Percentiles rank a stretch among this genome's conserved stretches.
Evolutionary conservation across 2,797 vertebrate species (phyloP).

Genomic region (Vespertilio murinus): DNA sequence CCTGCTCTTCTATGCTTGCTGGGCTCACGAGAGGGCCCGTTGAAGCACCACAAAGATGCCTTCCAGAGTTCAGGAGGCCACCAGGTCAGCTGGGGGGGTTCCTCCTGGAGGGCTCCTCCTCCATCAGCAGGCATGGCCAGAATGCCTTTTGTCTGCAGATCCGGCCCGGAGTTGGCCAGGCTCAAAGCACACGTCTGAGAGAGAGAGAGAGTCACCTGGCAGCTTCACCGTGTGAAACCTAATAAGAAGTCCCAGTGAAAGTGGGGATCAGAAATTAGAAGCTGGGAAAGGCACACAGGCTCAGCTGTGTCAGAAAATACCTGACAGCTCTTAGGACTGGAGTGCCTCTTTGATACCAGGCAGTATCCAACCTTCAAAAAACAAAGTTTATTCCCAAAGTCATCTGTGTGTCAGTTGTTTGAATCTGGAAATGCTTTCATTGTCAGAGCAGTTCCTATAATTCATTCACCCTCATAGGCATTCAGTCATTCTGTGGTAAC

Average conservation of each 20-base stretch:
- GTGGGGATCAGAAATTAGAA: not conserved
- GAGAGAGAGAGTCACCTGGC: not conserved
- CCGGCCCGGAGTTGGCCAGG: not conserved
- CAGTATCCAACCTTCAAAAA: not conserved
- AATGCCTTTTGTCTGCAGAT: not conserved
- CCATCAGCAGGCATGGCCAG: not conserved
- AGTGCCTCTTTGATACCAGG: not conserved
- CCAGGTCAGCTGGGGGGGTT: not conserved
- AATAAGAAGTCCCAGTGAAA: not conserved
- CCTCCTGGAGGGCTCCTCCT: not conserved
- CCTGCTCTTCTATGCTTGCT: not conserved
- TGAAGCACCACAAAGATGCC: not conserved
- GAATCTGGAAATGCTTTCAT: not conserved
- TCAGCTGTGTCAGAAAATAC: not conserved
- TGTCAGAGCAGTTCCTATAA: not conserved
- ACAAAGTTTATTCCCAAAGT: not conserved
- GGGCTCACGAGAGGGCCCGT: not conserved
- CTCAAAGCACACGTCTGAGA: not conserved
- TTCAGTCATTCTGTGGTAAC: not conserved
- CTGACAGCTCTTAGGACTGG: not conserved
- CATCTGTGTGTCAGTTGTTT: not conserved
- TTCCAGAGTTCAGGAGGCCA: not conserved
- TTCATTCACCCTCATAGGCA: not conserved
- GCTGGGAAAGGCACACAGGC: not conserved
- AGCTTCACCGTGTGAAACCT: not conserved